Base-by-base conservation (phyloP, 2,888 invertebrate genomes). In the Synanthedon tipuliformis region DNA sequence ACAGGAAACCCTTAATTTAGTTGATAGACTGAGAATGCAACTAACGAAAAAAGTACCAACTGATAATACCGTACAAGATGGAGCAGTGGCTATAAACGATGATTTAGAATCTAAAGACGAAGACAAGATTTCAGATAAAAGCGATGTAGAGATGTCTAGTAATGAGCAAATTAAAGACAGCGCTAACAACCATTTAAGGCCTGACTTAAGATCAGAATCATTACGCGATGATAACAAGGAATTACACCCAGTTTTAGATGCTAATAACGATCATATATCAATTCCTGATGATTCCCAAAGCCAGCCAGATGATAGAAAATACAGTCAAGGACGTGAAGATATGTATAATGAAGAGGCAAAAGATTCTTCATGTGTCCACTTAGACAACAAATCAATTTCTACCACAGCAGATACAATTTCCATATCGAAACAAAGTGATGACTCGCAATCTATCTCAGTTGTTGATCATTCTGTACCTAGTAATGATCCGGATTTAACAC, bases 1-100 rank as follows among this genome's bases (percentile, higher is more conserved):
- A 0, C 89, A 94, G 57, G 95, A 95, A 72, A 96, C 96, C 0
- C 82, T 94, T 56, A 93, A 95, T 79, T 86, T 96, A 34, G 94
- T 96, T 4, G 94, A 95, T 68, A 94, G 96, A 68, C 81, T 96
- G 15, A 88, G 95, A 51, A 90, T 92, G 89, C 92, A 92, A 67
- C 84, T 93, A 64, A 88, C 88, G 40, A 92, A 93, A 69, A 93
- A 92, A 73, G 89, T 91, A 15, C 88, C 85, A 53, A 70, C 87
- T 45, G 88, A 87, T 54, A 75, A 86, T 60, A 66, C 83, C 15
- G 78, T 82, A 54, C 73, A 79, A 55, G 88, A 89, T 52, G 76
- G 84, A 52, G 59, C 65, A 5, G 59, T 62, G 45, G 58, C 61
- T 5, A 54, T 62, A 3, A 65, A 60, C 50, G 75, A 79, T 15